Evolutionary conservation across 2,113 vertebrate genomes (phyloP).

Genomic region (Microcebus jonahi): DNA sequence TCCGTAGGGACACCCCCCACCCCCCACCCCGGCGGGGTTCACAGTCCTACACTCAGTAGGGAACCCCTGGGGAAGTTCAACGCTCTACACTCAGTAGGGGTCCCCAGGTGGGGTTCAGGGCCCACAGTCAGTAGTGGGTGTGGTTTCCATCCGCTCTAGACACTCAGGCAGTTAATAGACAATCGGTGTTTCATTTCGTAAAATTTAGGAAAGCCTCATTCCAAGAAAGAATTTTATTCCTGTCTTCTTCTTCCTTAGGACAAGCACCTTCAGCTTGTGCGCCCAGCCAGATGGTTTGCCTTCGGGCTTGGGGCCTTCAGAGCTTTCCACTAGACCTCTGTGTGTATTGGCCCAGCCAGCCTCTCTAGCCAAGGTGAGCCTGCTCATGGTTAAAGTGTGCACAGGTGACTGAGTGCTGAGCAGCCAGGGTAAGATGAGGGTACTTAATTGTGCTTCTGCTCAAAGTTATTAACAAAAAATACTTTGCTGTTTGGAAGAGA

Average conservation of each 20-base stretch:
- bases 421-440: background rate
- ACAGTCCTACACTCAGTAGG: no score
- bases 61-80: background rate
- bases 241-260: background rate
- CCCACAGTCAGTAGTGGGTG: background rate
- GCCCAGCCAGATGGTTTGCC: background rate
- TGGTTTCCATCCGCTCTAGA: no score
- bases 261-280: background rate
- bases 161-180: background rate
- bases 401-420: background rate
- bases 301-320: background rate
- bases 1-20: no score
- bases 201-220: background rate
- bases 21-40: no score
- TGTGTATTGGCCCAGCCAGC: background rate
- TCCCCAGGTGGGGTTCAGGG: background rate
- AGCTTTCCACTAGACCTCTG: background rate
- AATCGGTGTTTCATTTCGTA: background rate
- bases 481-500: slow-evolving; percentile 51
- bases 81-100: background rate
- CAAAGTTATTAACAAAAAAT: background rate
- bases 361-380: background rate
- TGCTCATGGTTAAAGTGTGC: background rate
- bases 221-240: background rate
- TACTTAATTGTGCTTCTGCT: background rate